Percentiles rank a stretch among this genome's conserved stretches.
Conservation (phyloP, 1,140 invertebrate species). For the Marisa cornuarietis region DNA sequence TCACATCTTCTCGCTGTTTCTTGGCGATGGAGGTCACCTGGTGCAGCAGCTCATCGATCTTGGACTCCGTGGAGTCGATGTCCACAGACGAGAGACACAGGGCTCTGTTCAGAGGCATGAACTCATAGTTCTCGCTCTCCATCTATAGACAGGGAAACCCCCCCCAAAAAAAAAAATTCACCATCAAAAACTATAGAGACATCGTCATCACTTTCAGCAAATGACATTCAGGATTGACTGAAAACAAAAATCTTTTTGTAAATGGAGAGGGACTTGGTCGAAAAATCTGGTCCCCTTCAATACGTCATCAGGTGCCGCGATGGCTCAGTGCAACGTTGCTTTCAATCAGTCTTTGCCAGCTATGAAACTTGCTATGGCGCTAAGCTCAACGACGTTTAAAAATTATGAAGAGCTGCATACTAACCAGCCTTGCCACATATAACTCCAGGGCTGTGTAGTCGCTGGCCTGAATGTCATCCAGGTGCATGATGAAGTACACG, state of each 20-base stretch:
- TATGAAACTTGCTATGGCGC: too few relatives aligned
- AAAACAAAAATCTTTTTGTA: too few relatives aligned
- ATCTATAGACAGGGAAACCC: slow-evolving; percentile 44
- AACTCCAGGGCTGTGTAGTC: slow-evolving; percentile 65
- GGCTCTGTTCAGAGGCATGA: slow-evolving; percentile 65
- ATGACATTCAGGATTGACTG: too few relatives aligned
- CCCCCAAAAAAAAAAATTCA: too few relatives aligned
- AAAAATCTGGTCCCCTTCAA: too few relatives aligned
- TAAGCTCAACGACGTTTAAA: background rate
- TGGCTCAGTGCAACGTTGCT: too few relatives aligned
- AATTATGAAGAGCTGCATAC: slow-evolving; percentile 5
- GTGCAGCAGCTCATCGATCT: slow-evolving; percentile 60
- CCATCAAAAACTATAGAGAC: too few relatives aligned
- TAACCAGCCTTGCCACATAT: slow-evolving; percentile 56
- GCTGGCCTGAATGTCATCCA: slow-evolving; percentile 62
- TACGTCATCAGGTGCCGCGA: too few relatives aligned
- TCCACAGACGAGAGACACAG: slow-evolving; percentile 60
- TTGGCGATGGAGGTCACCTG: slow-evolving; percentile 59
- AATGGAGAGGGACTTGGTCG: too few relatives aligned
- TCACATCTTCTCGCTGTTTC: slow-evolving; percentile 63
- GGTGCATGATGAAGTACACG: slow-evolving; percentile 66
- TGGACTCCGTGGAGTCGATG: slow-evolving; percentile 60
- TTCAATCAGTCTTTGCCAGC: too few relatives aligned
- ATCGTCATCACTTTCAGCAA: too few relatives aligned
- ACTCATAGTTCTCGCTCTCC: slow-evolving; percentile 62